A percentile compares a stretch with the other conserved stretches of the same genome.
phyloP scores from a whole-genome alignment of 2,113 vertebrate species.

The Propithecus coquereli region DNA sequence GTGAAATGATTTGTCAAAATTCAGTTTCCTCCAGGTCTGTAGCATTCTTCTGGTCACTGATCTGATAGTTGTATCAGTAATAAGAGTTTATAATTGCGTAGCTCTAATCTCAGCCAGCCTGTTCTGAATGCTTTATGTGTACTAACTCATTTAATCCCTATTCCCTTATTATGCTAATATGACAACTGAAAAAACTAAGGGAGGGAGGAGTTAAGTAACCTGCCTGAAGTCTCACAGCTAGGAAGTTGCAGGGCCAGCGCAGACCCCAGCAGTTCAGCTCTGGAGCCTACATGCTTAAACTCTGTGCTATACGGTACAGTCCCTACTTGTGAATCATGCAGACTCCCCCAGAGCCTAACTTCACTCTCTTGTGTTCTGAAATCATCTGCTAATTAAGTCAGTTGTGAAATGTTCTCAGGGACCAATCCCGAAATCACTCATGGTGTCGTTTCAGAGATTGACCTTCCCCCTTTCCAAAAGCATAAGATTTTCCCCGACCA shows the following conservation, averaged over 20 bases:
- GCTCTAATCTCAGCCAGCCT: neutral
- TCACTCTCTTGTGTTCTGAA: neutral
- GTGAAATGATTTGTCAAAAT: neutral
- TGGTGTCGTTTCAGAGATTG: rapidly evolving
- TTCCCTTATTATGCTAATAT: neutral
- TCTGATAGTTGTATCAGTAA: neutral
- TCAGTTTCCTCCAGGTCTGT: neutral
- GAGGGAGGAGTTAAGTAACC: neutral
- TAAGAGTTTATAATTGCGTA: neutral
- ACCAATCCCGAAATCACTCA: neutral
- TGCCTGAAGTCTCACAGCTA: neutral
- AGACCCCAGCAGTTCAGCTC: neutral
- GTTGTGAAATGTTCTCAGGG: neutral
- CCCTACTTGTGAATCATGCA: rapidly evolving
- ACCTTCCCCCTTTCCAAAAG: neutral
- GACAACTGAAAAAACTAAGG: neutral
- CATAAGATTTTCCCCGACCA: rapidly evolving
- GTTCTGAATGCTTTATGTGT: neutral
- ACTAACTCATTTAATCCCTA: neutral
- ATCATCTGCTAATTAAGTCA: neutral
- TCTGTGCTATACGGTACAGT: rapidly evolving
- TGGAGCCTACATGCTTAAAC: rapidly evolving
- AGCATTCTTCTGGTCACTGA: neutral
- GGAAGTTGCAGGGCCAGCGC: neutral
- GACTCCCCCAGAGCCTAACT: neutral